A percentile compares a stretch with the other conserved stretches of the same genome.
phyloP scores from a whole-genome alignment of 1,140 invertebrate genomes.

The Ceratitis capitata region DNA sequence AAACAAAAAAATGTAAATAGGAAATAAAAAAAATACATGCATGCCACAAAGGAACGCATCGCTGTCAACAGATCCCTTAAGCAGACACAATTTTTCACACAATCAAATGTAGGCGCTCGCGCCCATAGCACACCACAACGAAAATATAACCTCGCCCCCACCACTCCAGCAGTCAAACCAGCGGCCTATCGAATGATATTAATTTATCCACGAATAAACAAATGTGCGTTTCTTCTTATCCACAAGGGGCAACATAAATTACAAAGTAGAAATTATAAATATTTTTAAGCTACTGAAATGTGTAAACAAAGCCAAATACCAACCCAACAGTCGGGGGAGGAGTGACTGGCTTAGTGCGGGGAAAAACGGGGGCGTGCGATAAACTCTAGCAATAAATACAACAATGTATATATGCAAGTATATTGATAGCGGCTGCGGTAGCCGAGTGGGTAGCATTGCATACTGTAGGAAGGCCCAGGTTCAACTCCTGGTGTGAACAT shows the following conservation, averaged over 20 bases:
- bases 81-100: neutral
- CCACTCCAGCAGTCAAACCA: neutral
- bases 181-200: neutral
- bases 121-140: neutral
- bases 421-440: too few relatives aligned
- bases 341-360: too few relatives aligned
- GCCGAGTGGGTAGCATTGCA: too few relatives aligned
- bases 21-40: neutral
- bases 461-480: too few relatives aligned
- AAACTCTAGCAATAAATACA: too few relatives aligned
- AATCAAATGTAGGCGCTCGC: neutral
- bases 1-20: too few relatives aligned
- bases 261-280: neutral
- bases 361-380: neutral
- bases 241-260: neutral
- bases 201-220: slow-evolving; percentile 6
- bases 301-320: slow-evolving; percentile 17
- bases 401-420: too few relatives aligned
- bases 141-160: too few relatives aligned
- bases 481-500: too few relatives aligned
- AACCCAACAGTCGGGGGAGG: too few relatives aligned
- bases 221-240: neutral
- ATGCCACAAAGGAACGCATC: neutral
- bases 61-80: neutral
- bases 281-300: neutral